phyloP scores from a whole-genome alignment of 92 coral and sea anemone genomes.

The Siderastrea radians region DNA sequence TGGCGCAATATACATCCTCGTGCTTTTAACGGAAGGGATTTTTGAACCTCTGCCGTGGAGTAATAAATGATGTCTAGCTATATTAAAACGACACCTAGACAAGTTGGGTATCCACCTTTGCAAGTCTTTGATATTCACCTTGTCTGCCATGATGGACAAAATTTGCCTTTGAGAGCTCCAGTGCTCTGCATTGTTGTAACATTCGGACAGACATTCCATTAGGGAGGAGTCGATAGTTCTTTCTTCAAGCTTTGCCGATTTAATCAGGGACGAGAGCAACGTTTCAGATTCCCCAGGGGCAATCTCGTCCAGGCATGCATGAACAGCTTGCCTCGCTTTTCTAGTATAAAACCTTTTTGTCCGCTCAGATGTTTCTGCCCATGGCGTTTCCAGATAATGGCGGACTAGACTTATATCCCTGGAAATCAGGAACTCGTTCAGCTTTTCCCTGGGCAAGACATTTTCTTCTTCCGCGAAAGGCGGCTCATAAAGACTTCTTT shows the following conservation, averaged over 20 bases:
- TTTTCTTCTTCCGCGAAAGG: no score
- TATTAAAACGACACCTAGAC: constrained; percentile 19
- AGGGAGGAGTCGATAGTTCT: neutral
- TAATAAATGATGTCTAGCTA: constrained; percentile 21
- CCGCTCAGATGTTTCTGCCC: constrained; percentile 30
- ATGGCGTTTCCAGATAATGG: constrained; percentile 13
- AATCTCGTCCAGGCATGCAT: neutral
- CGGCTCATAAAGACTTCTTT: neutral
- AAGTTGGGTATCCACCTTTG: constrained; percentile 7
- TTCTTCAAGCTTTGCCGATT: neutral
- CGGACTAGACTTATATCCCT: constrained; percentile 36
- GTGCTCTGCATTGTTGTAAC: constrained; percentile 7
- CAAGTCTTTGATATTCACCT: neutral
- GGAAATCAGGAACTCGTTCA: no score
- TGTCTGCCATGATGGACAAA: constrained; percentile 15
- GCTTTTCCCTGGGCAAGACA: no score
- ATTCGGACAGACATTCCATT: neutral
- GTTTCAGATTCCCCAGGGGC: neutral
- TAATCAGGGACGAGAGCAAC: neutral
- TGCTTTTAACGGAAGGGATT: neutral
- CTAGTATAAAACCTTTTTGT: constrained; percentile 34
- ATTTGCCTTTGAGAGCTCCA: constrained; percentile 9
- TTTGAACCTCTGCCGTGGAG: constrained; percentile 19
- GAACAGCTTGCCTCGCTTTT: constrained; percentile 42
- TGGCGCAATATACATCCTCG: constrained; percentile 8